Base-by-base conservation (phyloP, 2,888 invertebrate species). In the Deilephila porcellus region DNA sequence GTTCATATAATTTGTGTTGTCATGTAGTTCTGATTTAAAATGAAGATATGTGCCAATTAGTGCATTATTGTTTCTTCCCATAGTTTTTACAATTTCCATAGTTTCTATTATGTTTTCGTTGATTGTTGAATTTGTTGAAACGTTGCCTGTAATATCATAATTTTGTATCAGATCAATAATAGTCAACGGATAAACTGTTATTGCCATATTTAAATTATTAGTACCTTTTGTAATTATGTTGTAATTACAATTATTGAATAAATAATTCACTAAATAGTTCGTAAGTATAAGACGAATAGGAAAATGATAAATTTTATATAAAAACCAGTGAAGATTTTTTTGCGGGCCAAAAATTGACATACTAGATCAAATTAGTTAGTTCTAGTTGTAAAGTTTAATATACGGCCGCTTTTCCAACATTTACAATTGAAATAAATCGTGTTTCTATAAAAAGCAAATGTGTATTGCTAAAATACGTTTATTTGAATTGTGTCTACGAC, bases 331-430 rank as follows among this genome's bases (percentile, higher is more conserved):
- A 5, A 56, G 6, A 56, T 56, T 56, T 56, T 56, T 56, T 56
- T 56, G 56, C 56, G 56, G 56, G 56, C 56, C 56, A 56, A 56
- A 56, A 56, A n/a, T 56, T 56, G n/a, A n/a, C 53, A 53, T 53
- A 19, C 17, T 56, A n/a, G 17, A n/a, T 56, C 5, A 56, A 56
- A n/a, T 56, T 56, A n/a, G n/a, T 19, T 56, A 17, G 19, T n/a
- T n/a, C 6, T n/a, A 56, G n/a, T 56, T 56, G n/a, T 19, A 56
- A n/a, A 56, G 11, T 19, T 4, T n/a, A n/a, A 56, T 56, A 4
- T 56, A n/a, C 1, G 56, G 56, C 56, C n/a, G 56, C n/a, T 56
- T 56, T 56, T 56, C 17, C 17, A 56, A 19, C 56, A n/a, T n/a
- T n/a, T 56, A 56, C n/a, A 56, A 56, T 56, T 19, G 6, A 56